Evolutionary conservation across 2,797 vertebrate species (phyloP).

Genomic region (Sciaenops ocellatus): DNA sequence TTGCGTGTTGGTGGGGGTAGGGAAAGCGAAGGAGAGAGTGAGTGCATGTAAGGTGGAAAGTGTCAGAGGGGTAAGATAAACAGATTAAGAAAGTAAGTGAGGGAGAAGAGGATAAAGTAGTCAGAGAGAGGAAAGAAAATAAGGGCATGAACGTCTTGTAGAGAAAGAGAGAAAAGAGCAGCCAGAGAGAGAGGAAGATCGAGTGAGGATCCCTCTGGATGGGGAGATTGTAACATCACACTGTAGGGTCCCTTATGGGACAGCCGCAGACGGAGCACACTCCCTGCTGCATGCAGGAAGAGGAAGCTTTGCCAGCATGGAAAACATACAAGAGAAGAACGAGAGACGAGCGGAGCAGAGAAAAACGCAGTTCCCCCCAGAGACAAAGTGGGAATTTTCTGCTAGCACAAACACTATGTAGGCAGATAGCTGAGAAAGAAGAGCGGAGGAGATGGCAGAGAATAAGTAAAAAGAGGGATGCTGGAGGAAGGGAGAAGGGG

Average conservation of each 20-base stretch:
- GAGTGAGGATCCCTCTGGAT: conserved; percentile 70
- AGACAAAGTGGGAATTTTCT: conserved; percentile 80
- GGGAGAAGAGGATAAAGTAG: conserved; percentile 48
- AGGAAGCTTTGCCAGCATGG: conserved; percentile 78
- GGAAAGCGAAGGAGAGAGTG: neutral
- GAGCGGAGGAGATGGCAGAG: conserved; percentile 62
- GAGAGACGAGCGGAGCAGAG: conserved; percentile 72
- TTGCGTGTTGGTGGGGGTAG: conserved; percentile 5
- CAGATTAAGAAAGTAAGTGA: conserved; percentile 57
- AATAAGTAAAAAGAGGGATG: conserved; percentile 59
- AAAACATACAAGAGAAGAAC: conserved; percentile 81
- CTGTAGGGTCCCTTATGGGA: conserved; percentile 78
- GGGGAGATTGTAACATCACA: conserved; percentile 78
- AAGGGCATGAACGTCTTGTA: conserved; percentile 42
- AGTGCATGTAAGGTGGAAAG: conserved; percentile 41
- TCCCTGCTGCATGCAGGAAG: conserved; percentile 78
- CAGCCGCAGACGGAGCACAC: conserved; percentile 71
- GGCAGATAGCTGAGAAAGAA: conserved; percentile 67
- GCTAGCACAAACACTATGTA: conserved; percentile 78
- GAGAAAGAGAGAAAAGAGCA: conserved; percentile 72
- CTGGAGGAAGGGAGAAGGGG: conserved; percentile 36
- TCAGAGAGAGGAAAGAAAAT: conserved; percentile 50
- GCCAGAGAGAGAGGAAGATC: conserved; percentile 53
- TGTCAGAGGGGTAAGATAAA: conserved; percentile 62
- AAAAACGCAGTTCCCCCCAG: conserved; percentile 78